Evolutionary conservation across 1,140 invertebrate genomes (phyloP).

Genomic region (Penaeus japonicus): DNA sequence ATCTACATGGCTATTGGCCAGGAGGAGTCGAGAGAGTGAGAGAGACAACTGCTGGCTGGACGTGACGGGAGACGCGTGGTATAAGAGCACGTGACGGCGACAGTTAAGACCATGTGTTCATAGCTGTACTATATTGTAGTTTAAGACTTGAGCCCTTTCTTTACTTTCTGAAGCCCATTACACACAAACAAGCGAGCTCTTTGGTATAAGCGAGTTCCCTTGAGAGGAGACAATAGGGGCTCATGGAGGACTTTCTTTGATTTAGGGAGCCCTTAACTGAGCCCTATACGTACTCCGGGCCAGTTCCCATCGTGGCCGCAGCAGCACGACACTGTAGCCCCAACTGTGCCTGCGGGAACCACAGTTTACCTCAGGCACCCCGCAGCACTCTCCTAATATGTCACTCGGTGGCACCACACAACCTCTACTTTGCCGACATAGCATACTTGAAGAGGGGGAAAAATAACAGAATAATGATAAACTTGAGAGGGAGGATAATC

Average conservation of each 20-base stretch:
- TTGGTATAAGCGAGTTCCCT: background rate
- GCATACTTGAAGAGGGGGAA: background rate
- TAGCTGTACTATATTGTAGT: conserved; percentile 60
- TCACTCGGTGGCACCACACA: too few species aligned
- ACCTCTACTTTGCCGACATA: background rate
- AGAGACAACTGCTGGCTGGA: conserved; percentile 48
- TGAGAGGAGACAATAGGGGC: background rate
- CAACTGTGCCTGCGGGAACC: conserved; percentile 27
- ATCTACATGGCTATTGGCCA: conserved; percentile 56
- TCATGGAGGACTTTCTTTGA: background rate
- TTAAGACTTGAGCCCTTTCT: conserved; percentile 34
- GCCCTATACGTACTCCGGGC: conserved; percentile 55
- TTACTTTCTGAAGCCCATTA: conserved; percentile 16
- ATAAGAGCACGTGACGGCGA: conserved; percentile 50
- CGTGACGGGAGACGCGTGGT: conserved; percentile 41
- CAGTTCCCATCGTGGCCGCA: conserved; percentile 56
- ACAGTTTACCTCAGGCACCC: background rate
- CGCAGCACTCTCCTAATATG: background rate
- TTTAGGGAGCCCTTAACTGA: conserved; percentile 48
- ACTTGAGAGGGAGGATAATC: too few species aligned
- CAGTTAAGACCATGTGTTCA: conserved; percentile 58
- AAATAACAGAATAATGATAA: background rate
- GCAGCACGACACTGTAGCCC: conserved; percentile 50
- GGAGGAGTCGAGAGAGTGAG: conserved; percentile 46
- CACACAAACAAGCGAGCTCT: background rate